Evolutionary conservation across 2,888 invertebrate species (phyloP).

Genomic region (Lutraria lutraria): DNA sequence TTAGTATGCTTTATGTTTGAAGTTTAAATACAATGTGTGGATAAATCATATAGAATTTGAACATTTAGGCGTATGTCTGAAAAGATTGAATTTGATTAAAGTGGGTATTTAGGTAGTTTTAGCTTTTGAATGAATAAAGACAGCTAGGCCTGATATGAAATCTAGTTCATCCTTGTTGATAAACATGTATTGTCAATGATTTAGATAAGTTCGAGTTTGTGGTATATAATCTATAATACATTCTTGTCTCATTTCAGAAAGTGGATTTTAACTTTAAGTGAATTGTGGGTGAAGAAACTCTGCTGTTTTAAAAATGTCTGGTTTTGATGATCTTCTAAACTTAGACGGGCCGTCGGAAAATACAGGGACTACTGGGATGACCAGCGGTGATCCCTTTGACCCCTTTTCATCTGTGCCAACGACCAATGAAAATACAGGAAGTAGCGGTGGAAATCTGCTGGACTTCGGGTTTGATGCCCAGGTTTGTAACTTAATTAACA

Average conservation of each 20-base stretch:
- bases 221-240: not conserved
- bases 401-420: conserved; percentile 75
- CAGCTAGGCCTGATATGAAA: not conserved
- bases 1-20: no score
- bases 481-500: conserved; percentile 46
- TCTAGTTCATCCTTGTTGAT: not conserved
- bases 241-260: not conserved
- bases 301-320: conserved; percentile 62
- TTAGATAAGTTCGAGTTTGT: not conserved
- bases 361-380: conserved; percentile 50
- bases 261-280: conserved; percentile 7
- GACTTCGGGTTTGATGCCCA: conserved; percentile 75
- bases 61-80: no score
- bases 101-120: not conserved
- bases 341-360: conserved; percentile 72
- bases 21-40: no score
- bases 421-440: conserved; percentile 68
- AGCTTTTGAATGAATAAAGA: conserved; percentile 9
- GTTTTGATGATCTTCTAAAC: conserved; percentile 78
- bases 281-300: not conserved
- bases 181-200: conserved; percentile 5
- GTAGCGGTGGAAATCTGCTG: conserved; percentile 68
- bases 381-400: conserved; percentile 73
- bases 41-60: no score
- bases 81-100: not conserved